A percentile compares a stretch with the other conserved stretches of the same genome.
These are phyloP conservation scores for Sebastes jordani DNA, from an alignment of 2,797 vertebrate genomes.

Conservation along the genomic window DNA sequence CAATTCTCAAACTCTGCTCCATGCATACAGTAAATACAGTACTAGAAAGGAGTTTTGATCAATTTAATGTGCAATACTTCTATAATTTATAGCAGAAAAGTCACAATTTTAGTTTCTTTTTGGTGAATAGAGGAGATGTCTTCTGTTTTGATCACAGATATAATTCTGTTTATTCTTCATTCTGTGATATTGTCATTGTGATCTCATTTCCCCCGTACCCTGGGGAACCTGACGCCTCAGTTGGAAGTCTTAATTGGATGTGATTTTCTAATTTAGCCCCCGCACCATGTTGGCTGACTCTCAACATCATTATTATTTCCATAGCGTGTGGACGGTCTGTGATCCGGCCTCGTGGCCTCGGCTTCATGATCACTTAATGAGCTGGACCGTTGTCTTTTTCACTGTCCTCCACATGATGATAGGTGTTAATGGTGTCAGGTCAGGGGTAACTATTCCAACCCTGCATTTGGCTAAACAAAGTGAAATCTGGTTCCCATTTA, in stretches of 20 bases:
- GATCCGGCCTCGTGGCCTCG: conserved; percentile 7
- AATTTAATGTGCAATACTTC: neutral
- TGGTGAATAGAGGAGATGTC: neutral
- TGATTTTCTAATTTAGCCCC: conserved; percentile 58
- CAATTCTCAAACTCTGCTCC: neutral
- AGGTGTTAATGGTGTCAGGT: neutral
- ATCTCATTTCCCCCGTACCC: conserved; percentile 8
- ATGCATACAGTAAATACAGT: neutral
- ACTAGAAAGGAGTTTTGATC: neutral
- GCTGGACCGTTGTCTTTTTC: conserved; percentile 28
- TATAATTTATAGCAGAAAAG: neutral
- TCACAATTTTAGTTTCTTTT: neutral
- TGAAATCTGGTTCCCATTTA: neutral
- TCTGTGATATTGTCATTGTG: conserved; percentile 16
- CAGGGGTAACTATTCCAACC: neutral
- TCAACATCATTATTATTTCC: conserved; percentile 13
- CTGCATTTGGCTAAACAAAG: neutral
- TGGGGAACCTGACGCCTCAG: conserved; percentile 5
- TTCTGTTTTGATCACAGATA: neutral
- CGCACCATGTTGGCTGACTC: conserved; percentile 30
- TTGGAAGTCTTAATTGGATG: conserved; percentile 62
- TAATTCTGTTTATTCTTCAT: conserved; percentile 8
- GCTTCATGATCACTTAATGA: conserved; percentile 33
- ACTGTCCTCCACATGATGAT: neutral
- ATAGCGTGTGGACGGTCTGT: neutral